Evolutionary conservation across 2,888 invertebrate genomes (phyloP), one percentile per base, ranked within the genome.

Genomic region (Eupithecia subfuscata): DNA sequence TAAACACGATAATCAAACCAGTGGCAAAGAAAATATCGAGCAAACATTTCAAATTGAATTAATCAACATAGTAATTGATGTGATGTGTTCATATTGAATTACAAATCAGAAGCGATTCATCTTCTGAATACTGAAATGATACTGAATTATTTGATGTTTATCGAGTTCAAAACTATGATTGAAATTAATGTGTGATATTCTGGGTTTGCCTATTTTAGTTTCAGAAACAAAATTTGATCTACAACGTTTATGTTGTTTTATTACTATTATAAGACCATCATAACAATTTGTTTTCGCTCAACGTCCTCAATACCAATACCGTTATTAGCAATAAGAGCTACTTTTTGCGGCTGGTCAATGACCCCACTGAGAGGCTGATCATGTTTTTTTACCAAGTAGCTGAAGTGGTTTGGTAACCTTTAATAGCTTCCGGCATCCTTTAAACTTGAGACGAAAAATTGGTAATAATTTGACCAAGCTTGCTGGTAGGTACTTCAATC

Each of bases 341-440:
- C 82, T 88, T 89, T 89, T 90, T 89, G 83, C 86, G 80, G 80
- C 74, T 77, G 86, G 90, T 88, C 90, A 83, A 85, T 86, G 90
- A 89, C 87, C 88, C 72, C 70, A 64, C 45, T 34, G 60, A 68
- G 65, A 77, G 70, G 70, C 67, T 77, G 72, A 22, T 72, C 67
- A 56, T 74, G 67, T 76, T 71, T 77, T 71, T 71, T 74, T 48
- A 70, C 22, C 14, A 52, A 56, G 43, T 25, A 43, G 56, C 25
- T 22, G 37, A 52, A 71, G 16, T 43, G 63, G 69, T 70, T n/a
- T 37, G 68, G 56, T 65, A 18, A 71, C 22, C 63, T 68, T 63
- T 25, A 67, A 48, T 64, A 25, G 43, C 67, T 73, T 72, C 72
- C 64, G 64, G 69, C 22, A 56, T 69, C 71, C 71, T 72, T 64